phyloP scores from a whole-genome alignment of 2,888 invertebrate genomes.

The Schrankia costaestrigalis region DNA sequence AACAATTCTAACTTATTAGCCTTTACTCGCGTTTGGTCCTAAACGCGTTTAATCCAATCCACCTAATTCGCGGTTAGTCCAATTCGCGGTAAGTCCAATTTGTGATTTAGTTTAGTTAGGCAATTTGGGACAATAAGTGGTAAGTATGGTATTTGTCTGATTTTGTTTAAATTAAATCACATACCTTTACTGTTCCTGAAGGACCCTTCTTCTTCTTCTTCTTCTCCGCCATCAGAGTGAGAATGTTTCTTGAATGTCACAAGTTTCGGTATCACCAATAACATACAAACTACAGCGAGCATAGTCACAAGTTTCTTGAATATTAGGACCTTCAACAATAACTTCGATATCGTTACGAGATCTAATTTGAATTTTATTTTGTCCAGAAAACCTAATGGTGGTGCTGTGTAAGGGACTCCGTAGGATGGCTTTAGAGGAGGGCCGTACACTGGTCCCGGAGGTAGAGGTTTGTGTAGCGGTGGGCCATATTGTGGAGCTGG shows the following conservation, averaged over 20 bases:
- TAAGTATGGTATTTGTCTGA: too few species aligned
- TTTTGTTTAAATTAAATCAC: too few species aligned
- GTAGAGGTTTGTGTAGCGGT: slow-evolving; percentile 51
- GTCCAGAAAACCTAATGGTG: slow-evolving; percentile 79
- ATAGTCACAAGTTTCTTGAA: slow-evolving; percentile 92
- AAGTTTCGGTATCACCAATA: slow-evolving; percentile 88
- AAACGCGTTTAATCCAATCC: too few species aligned
- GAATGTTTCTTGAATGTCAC: slow-evolving; percentile 72
- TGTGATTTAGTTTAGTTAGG: too few species aligned
- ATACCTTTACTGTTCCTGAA: slow-evolving; percentile 53
- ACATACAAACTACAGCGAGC: slow-evolving; percentile 86
- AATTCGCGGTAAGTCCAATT: too few species aligned
- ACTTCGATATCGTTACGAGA: slow-evolving; percentile 86
- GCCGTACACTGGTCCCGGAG: slow-evolving; percentile 56
- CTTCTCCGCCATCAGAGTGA: slow-evolving; percentile 43
- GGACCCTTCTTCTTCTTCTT: slow-evolving; percentile 62
- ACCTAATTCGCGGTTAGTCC: too few species aligned
- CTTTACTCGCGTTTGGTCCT: too few species aligned
- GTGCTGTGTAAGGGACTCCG: slow-evolving; percentile 80
- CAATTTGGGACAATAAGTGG: too few species aligned
- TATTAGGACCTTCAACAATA: slow-evolving; percentile 86
- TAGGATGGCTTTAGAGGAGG: slow-evolving; percentile 71
- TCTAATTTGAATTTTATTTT: slow-evolving; percentile 86
- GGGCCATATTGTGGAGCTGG: slow-evolving; percentile 68
- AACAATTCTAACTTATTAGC: too few species aligned